These are phyloP conservation scores for Apeira syringaria DNA, from an alignment of 2,888 invertebrate genomes.

Conservation along the genomic window DNA sequence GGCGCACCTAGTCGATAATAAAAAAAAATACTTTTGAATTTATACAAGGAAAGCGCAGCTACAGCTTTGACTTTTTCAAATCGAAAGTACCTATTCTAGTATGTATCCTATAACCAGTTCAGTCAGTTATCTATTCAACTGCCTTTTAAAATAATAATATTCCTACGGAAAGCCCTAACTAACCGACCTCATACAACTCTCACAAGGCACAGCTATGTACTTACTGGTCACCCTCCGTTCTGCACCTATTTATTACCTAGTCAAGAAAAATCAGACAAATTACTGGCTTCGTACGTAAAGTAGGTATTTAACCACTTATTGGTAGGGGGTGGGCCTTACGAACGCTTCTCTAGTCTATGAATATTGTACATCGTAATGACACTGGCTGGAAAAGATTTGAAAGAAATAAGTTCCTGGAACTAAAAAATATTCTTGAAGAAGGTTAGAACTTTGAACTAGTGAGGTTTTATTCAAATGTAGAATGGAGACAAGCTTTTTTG, in stretches of 20 bases:
- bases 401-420: not conserved
- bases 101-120: not conserved
- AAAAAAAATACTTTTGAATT: no score
- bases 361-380: constrained; percentile 12
- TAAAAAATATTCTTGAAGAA: no score
- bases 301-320: constrained; percentile 21
- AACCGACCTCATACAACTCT: not conserved
- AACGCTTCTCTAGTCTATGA: constrained; percentile 6
- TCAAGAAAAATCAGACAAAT: constrained; percentile 32
- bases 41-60: no score
- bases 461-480: no score
- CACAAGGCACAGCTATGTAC: not conserved
- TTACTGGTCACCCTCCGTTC: constrained; percentile 1
- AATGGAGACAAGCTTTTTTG: no score
- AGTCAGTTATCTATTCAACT: not conserved
- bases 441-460: no score
- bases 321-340: constrained; percentile 5
- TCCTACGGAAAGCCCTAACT: not conserved
- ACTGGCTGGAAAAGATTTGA: not conserved
- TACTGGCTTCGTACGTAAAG: constrained; percentile 19
- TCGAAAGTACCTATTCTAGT: no score
- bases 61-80: no score
- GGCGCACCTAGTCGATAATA: no score
- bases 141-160: not conserved
- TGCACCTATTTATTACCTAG: constrained; percentile 28